A percentile compares a stretch with the other conserved stretches of the same genome.
These are phyloP conservation scores for Gymnothorax reevesii DNA, from an alignment of 2,797 vertebrate species.

Conservation along the genomic window DNA sequence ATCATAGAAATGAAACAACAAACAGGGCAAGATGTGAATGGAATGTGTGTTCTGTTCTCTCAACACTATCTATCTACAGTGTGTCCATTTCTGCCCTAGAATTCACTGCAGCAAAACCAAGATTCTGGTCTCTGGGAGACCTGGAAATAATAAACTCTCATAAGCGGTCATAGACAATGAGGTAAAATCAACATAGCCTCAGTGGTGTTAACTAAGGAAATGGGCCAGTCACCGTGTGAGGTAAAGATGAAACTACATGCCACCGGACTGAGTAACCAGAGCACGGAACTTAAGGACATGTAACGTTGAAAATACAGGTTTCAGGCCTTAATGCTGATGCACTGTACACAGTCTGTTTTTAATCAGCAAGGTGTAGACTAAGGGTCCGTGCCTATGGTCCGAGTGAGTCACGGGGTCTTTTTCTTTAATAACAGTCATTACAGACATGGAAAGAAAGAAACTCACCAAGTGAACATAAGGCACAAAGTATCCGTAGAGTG, in stretches of 20 bases:
- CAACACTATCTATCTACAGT: neutral
- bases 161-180: neutral
- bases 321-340: neutral
- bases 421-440: too few species aligned
- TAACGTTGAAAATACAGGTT: neutral
- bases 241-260: neutral
- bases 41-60: neutral
- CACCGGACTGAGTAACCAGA: neutral
- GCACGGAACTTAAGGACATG: neutral
- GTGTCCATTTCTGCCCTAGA: neutral
- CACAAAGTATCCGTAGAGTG: slow-evolving; percentile 95
- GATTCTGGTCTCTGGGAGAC: neutral
- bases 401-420: neutral
- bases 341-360: neutral
- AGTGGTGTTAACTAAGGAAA: neutral
- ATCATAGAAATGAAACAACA: neutral
- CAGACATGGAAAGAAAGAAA: slow-evolving; percentile 28
- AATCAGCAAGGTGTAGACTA: neutral
- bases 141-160: slow-evolving; percentile 6
- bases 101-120: slow-evolving; percentile 10
- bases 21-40: neutral
- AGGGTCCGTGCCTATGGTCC: neutral
- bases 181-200: neutral
- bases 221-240: neutral
- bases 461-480: slow-evolving; percentile 97